Conservation (phyloP, 2,113 vertebrate species). For the Colistium nudipinnis region DNA sequence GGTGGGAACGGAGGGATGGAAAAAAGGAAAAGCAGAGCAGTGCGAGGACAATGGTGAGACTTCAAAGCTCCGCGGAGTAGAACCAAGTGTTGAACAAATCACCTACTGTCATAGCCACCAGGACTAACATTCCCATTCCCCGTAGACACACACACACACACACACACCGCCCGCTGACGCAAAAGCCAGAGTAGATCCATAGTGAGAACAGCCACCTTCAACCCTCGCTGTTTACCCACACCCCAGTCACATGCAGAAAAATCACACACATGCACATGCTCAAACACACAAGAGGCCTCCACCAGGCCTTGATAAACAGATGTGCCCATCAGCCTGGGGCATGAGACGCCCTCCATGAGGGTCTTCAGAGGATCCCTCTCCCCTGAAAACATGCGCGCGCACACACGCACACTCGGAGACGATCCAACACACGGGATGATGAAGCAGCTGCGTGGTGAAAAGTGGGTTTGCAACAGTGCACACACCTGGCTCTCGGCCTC, state of each 20-base stretch:
- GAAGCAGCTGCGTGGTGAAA: slow-evolving; percentile 26
- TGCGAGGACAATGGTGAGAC: slow-evolving; percentile 54
- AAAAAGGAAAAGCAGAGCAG: background rate
- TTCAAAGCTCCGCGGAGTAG: slow-evolving; percentile 54
- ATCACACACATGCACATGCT: slow-evolving; percentile 4
- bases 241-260: slow-evolving; percentile 41
- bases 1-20: background rate
- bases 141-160: slow-evolving; percentile 13
- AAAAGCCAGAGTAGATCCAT: slow-evolving; percentile 37
- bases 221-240: slow-evolving; percentile 63
- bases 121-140: too few species aligned
- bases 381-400: slow-evolving; percentile 34
- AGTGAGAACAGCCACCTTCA: slow-evolving; percentile 64
- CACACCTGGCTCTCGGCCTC: slow-evolving; percentile 56
- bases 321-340: slow-evolving; percentile 61
- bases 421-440: slow-evolving; percentile 10
- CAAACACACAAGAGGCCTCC: slow-evolving; percentile 42
- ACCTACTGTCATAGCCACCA: slow-evolving; percentile 47
- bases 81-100: slow-evolving; percentile 50
- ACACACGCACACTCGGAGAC: background rate
- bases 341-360: slow-evolving; percentile 65
- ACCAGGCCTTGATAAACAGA: slow-evolving; percentile 68
- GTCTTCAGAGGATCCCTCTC: slow-evolving; percentile 63
- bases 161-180: slow-evolving; percentile 11
- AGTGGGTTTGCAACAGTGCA: slow-evolving; percentile 54